Conservation (phyloP, 2,113 vertebrate species). For the Lasiurus cinereus region DNA sequence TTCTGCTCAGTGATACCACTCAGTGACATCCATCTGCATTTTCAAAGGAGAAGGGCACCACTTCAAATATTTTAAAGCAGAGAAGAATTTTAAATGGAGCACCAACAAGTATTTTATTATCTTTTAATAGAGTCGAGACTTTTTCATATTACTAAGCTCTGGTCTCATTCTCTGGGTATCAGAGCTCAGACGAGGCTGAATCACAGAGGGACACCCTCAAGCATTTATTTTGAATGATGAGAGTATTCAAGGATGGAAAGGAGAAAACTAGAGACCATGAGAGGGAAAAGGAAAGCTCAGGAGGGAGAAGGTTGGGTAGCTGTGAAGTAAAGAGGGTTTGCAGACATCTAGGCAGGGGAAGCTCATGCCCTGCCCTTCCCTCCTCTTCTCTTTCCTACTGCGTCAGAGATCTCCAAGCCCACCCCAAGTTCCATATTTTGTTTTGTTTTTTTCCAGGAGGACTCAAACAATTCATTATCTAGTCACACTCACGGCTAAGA, state of each 20-base stretch:
- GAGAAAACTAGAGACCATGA: neutral
- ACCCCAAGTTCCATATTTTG: neutral
- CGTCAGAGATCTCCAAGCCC: neutral
- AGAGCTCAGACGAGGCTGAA: neutral
- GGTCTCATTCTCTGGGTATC: neutral
- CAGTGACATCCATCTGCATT: neutral
- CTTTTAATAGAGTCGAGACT: neutral
- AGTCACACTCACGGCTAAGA: neutral
- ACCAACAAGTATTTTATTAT: neutral
- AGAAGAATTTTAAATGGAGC: neutral
- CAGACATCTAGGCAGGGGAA: neutral
- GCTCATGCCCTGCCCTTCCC: neutral
- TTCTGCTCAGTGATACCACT: neutral
- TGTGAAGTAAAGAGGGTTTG: neutral
- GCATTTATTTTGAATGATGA: conserved; percentile 25
- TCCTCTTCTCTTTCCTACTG: neutral
- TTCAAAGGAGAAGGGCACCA: neutral
- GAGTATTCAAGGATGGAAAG: neutral
- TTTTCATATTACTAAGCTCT: neutral
- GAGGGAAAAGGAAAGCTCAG: neutral
- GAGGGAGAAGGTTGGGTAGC: neutral
- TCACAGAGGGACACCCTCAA: neutral
- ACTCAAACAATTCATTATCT: neutral
- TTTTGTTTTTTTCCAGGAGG: neutral
- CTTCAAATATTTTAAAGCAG: neutral